Evolutionary conservation across 2,888 invertebrate genomes (phyloP).

Genomic region (Chymomyza procnemis): DNA sequence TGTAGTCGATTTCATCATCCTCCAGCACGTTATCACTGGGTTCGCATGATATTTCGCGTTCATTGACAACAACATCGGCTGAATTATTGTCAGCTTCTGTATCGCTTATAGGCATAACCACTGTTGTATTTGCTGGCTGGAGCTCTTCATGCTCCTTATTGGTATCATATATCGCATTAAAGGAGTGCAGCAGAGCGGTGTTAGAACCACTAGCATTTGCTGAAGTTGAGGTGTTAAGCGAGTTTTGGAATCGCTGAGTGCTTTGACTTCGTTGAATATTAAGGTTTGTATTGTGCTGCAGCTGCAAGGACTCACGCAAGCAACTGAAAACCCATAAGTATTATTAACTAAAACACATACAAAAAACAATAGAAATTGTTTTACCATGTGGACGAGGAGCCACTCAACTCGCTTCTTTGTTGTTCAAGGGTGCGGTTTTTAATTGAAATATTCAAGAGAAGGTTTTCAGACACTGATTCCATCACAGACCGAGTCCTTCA

Average conservation of each 20-base stretch:
- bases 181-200: constrained; percentile 28
- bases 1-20: constrained; percentile 62
- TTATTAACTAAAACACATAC: background rate
- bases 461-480: constrained; percentile 78
- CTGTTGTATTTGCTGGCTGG: constrained; percentile 20
- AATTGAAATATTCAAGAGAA: constrained; percentile 78
- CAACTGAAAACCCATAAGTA: constrained; percentile 59
- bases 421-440: constrained; percentile 78
- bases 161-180: constrained; percentile 62
- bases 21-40: constrained; percentile 51
- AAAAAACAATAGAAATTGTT: background rate
- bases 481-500: constrained; percentile 78
- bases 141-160: constrained; percentile 70
- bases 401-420: constrained; percentile 70
- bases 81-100: constrained; percentile 46
- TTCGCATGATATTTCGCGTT: constrained; percentile 46
- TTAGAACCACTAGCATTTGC: constrained; percentile 20
- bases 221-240: constrained; percentile 58
- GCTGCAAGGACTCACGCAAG: constrained; percentile 77
- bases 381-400: constrained; percentile 76
- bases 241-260: constrained; percentile 76
- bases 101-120: constrained; percentile 12
- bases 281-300: constrained; percentile 78
- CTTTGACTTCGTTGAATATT: constrained; percentile 79
- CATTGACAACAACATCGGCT: constrained; percentile 37